Evolutionary conservation across 1,140 invertebrate genomes (phyloP).

Genomic region (Littorina saxatilis): DNA sequence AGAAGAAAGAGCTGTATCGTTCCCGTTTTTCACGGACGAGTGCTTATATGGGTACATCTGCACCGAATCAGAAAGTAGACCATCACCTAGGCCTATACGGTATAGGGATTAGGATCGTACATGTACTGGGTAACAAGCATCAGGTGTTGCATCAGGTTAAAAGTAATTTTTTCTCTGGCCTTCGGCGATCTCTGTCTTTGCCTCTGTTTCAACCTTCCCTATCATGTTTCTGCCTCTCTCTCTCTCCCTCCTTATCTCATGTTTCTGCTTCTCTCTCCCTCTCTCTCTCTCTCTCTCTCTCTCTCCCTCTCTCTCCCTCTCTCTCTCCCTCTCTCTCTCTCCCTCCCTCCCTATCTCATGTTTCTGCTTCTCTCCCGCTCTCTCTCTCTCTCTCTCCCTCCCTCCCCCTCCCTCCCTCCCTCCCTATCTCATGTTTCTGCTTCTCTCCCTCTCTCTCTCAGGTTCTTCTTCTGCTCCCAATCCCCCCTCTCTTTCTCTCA

Average conservation of each 20-base stretch:
- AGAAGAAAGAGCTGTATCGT: too few species aligned
- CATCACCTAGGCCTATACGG: too few species aligned
- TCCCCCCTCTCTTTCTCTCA: background rate
- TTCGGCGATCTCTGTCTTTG: background rate
- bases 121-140: too few species aligned
- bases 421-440: background rate
- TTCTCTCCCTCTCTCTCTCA: background rate
- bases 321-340: background rate
- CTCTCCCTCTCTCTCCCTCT: background rate
- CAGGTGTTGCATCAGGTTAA: too few species aligned
- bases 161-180: conserved; percentile 12
- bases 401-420: background rate
- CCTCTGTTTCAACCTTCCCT: background rate
- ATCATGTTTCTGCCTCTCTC: background rate
- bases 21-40: too few species aligned
- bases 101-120: too few species aligned
- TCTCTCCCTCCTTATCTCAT: background rate
- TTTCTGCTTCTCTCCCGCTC: background rate
- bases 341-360: too few species aligned
- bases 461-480: background rate
- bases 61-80: background rate
- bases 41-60: background rate
- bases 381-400: background rate
- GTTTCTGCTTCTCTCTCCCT: background rate
- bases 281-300: background rate